These are phyloP conservation scores for Natator depressus DNA, from an alignment of 2,113 vertebrate species.

Conservation along the genomic window DNA sequence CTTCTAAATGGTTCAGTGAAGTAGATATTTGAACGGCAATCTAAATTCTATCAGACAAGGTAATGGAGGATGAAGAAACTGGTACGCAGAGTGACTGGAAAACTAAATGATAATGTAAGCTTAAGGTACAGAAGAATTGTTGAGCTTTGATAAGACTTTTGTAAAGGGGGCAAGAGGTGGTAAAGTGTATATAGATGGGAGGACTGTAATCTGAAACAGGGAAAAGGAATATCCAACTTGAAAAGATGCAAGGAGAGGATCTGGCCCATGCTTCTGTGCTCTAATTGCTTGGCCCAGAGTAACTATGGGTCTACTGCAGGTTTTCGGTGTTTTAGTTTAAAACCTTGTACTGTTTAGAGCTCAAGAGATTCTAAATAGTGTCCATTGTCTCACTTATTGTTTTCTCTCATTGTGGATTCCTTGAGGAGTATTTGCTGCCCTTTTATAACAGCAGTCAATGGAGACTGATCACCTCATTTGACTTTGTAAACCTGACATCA, in stretches of 20 bases:
- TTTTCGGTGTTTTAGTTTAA: slow-evolving; percentile 11
- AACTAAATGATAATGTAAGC: slow-evolving; percentile 51
- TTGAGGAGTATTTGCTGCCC: neutral
- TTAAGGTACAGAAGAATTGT: neutral
- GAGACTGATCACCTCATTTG: neutral
- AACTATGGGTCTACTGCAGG: neutral
- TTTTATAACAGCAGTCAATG: neutral
- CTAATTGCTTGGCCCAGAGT: neutral
- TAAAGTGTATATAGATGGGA: neutral
- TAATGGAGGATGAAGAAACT: slow-evolving; percentile 47
- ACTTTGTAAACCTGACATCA: neutral
- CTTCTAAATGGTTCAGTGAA: slow-evolving; percentile 45
- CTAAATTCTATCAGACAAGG: slow-evolving; percentile 56
- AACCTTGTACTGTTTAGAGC: neutral
- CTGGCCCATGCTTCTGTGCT: neutral
- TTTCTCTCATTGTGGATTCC: neutral
- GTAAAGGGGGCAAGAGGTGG: slow-evolving; percentile 8
- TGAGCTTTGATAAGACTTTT: slow-evolving; percentile 29
- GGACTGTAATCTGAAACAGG: neutral
- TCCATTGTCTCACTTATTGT: neutral
- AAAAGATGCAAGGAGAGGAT: neutral
- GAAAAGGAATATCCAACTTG: neutral
- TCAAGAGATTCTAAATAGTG: neutral
- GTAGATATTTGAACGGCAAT: slow-evolving; percentile 38
- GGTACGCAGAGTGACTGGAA: slow-evolving; percentile 30